Evolutionary conservation across 1,140 invertebrate genomes (phyloP), one percentile per base, ranked within the genome.

Genomic region (Mya arenaria): DNA sequence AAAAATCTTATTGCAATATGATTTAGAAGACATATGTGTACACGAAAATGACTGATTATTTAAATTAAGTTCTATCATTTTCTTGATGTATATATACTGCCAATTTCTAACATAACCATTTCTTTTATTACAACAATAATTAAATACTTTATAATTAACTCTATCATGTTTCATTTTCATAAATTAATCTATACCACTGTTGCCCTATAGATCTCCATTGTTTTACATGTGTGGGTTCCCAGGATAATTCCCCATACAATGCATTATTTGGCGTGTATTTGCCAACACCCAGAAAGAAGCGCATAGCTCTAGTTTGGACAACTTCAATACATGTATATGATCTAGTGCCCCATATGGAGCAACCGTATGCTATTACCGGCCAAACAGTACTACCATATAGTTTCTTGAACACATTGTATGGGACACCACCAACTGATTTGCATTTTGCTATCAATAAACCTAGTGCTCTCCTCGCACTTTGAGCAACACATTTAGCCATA

Each of bases 311-410:
- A 36, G n/a, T 66, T 34, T 66, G 63, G 19, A 66, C 63, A 10
- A 15, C 65, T 41, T 69, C 44, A 41, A 69, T 44, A 41, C 19
- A 66, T 19, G 63, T 19, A 2, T 36, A 66, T 34, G 65, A 69
- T 69, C 41, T 69, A 19, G 44, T 25, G 25, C 65, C 34, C 65
- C n/a, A 69, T 2, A 44, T n/a, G n/a, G 37, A 69, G 36, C 17
- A 34, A 13, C 34, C 39, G 44, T 41, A 69, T 13, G 65, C 39
- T n/a, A 69, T 30, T 4, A 69, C 39, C 25, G 65, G 65, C 36
- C 36, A 69, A 23, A 69, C 65, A 44, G 65, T 69, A 3, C 65
- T 69, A 69, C 44, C 65, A 69, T 69, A 69, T 69, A 69, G 41
- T 48, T 44, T 41, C n/a, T 36, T 39, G 39, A 69, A 69, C 23